These are phyloP conservation scores for Eumerus sabulonum DNA, from an alignment of 2,888 invertebrate species.

Conservation along the genomic window DNA sequence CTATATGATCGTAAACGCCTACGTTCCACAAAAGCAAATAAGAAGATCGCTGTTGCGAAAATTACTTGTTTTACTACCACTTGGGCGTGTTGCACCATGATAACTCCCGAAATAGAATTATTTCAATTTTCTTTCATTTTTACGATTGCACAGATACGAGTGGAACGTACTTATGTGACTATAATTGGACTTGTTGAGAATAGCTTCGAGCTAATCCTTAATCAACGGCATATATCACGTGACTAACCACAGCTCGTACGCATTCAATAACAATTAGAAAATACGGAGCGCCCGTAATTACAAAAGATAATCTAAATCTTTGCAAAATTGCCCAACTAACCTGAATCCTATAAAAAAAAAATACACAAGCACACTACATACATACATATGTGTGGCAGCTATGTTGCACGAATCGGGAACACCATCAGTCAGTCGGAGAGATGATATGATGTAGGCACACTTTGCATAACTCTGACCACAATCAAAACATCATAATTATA, in stretches of 20 bases:
- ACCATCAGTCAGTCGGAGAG: constrained; percentile 20
- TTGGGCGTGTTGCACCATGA: too few species aligned
- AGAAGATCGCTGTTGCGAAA: too few species aligned
- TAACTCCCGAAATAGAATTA: constrained; percentile 3
- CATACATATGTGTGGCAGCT: constrained; percentile 32
- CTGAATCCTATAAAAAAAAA: constrained; percentile 36
- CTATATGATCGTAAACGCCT: too few species aligned
- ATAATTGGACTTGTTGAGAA: too few species aligned
- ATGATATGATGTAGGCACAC: background rate
- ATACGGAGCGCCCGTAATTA: constrained; percentile 35
- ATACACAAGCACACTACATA: too few species aligned
- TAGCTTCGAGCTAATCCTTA: too few species aligned
- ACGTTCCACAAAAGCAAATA: too few species aligned
- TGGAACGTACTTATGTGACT: too few species aligned
- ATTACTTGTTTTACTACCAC: too few species aligned
- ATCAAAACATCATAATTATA: constrained; percentile 25
- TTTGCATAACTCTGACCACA: constrained; percentile 64
- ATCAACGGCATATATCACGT: too few species aligned
- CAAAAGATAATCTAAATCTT: constrained; percentile 49
- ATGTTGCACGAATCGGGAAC: constrained; percentile 23
- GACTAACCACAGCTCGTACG: background rate
- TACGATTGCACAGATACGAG: too few species aligned
- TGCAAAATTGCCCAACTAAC: constrained; percentile 60
- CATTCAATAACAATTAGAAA: constrained; percentile 33
- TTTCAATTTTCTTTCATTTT: background rate